These are phyloP conservation scores for Poecile montanus DNA, from an alignment of 2,797 vertebrate species.

Conservation along the genomic window DNA sequence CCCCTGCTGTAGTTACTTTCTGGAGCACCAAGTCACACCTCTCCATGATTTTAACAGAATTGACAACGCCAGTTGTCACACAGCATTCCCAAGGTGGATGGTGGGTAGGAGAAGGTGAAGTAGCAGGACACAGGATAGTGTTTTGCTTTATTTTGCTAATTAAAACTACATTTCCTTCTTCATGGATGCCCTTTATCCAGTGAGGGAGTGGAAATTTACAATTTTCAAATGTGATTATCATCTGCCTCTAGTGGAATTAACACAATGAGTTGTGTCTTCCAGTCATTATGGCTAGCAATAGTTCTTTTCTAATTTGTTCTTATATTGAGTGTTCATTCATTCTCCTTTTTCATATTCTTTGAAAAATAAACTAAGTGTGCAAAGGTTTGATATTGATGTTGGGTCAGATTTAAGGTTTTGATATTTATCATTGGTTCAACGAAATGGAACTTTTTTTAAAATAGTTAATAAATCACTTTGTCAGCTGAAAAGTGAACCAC, in stretches of 20 bases:
- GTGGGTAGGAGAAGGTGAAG: neutral
- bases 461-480: constrained; percentile 80
- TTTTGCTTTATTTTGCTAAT: neutral
- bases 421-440: constrained; percentile 76
- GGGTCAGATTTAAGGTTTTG: constrained; percentile 73
- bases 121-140: neutral
- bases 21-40: neutral
- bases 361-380: constrained; percentile 66
- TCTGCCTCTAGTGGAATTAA: neutral
- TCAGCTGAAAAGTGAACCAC: constrained; percentile 65
- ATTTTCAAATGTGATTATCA: neutral
- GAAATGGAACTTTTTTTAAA: constrained; percentile 78
- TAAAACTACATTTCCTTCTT: neutral
- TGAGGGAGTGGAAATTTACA: neutral
- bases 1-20: neutral
- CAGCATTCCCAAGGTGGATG: neutral
- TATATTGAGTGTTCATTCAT: neutral
- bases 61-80: neutral
- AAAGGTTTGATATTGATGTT: constrained; percentile 64
- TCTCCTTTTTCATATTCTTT: constrained; percentile 50
- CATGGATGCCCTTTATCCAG: neutral
- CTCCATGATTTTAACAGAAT: neutral
- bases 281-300: neutral
- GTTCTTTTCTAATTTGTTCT: constrained; percentile 12
- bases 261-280: neutral